These are phyloP conservation scores for Ectemnius lituratus DNA, from an alignment of 2,888 invertebrate species.

Conservation along the genomic window DNA sequence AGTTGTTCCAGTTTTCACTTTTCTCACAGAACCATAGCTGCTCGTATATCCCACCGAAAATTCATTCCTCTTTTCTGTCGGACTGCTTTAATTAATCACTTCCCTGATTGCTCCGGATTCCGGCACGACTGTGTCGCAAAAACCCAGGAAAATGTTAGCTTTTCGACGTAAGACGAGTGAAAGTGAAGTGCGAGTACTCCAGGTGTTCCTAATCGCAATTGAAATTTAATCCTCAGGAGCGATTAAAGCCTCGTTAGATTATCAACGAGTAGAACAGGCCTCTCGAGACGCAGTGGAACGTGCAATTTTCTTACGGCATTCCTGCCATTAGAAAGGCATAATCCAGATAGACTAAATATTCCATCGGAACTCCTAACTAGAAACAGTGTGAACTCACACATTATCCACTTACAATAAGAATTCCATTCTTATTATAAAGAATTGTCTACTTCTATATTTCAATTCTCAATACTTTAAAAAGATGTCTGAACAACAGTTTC, in stretches of 20 bases:
- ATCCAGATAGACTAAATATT: conserved; percentile 34
- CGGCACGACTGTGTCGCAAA: not conserved
- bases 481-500: not conserved
- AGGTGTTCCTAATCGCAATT: conserved; percentile 28
- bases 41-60: no score
- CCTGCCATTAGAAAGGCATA: conserved; percentile 46
- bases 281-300: not conserved
- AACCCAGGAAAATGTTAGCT: not conserved
- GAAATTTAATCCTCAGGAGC: conserved; percentile 44
- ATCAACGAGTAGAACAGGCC: conserved; percentile 9
- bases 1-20: conserved; percentile 2
- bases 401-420: not conserved
- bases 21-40: not conserved
- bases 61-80: no score
- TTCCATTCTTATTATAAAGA: no score
- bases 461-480: not conserved
- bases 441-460: no score
- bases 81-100: not conserved
- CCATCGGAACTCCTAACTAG: conserved; percentile 47
- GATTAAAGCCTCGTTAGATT: conserved; percentile 54
- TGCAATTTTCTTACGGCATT: conserved; percentile 48
- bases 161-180: conserved; percentile 11
- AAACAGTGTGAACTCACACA: conserved; percentile 23
- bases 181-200: conserved; percentile 6
- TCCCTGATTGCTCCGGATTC: not conserved